Evolutionary conservation across 2,113 vertebrate species (phyloP).

Genomic region (Capreolus pygargus): DNA sequence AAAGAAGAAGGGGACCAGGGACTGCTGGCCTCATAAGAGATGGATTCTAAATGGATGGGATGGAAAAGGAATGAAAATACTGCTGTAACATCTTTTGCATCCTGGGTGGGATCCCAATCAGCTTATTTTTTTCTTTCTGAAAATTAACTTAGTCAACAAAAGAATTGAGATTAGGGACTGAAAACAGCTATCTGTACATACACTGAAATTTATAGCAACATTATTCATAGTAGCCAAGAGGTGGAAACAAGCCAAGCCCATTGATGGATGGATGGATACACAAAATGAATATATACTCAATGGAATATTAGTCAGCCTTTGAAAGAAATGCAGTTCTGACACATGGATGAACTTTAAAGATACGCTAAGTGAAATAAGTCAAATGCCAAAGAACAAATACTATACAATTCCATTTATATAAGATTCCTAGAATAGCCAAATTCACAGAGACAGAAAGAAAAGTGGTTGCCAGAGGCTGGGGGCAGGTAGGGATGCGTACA

Average conservation of each 20-base stretch:
- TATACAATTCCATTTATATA: background rate
- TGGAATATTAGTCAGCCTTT: background rate
- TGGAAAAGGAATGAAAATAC: background rate
- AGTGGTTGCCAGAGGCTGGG: background rate
- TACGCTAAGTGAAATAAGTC: background rate
- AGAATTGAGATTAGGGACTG: background rate
- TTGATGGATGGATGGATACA: background rate
- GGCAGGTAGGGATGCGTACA: accelerated
- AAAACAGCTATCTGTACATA: background rate
- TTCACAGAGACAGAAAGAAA: background rate
- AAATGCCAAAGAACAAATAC: background rate
- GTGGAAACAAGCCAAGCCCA: background rate
- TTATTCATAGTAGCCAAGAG: background rate
- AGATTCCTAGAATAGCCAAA: background rate
- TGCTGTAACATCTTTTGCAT: background rate
- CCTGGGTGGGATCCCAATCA: background rate
- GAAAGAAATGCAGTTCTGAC: background rate
- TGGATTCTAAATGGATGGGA: background rate
- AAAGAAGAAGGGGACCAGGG: background rate
- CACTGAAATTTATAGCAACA: background rate
- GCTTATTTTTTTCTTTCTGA: background rate
- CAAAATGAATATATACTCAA: background rate
- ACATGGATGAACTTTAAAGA: background rate
- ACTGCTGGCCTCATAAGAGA: background rate
- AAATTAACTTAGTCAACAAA: background rate